phyloP scores from a whole-genome alignment of 1,140 invertebrate genomes.

The Drosophila busckii region DNA sequence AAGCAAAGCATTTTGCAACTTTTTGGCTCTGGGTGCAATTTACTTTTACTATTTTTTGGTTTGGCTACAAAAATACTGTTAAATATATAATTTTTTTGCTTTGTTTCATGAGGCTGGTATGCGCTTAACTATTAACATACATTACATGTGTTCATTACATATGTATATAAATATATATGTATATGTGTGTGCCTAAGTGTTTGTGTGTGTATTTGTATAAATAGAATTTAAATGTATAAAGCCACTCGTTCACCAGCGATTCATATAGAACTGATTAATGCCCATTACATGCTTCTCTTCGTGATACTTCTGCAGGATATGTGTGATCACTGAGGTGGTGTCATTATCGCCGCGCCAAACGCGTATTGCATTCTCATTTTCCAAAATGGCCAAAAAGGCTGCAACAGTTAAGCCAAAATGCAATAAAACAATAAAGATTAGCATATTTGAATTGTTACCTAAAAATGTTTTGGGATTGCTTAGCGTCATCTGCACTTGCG shows the following conservation, averaged over 20 bases:
- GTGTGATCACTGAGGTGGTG: slow-evolving; percentile 74
- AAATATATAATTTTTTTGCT: slow-evolving; percentile 15
- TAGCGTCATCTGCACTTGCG: slow-evolving; percentile 75
- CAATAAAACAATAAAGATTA: not conserved
- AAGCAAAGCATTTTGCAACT: slow-evolving; percentile 60
- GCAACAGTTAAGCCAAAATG: no score
- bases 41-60: slow-evolving; percentile 11
- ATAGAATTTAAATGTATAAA: slow-evolving; percentile 61
- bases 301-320: slow-evolving; percentile 78
- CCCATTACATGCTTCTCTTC: slow-evolving; percentile 78
- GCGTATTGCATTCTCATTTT: slow-evolving; percentile 76
- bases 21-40: slow-evolving; percentile 64
- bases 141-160: slow-evolving; percentile 2
- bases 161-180: slow-evolving; percentile 21
- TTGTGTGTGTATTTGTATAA: slow-evolving; percentile 37
- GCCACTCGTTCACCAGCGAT: slow-evolving; percentile 67
- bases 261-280: slow-evolving; percentile 77
- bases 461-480: slow-evolving; percentile 77
- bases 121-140: slow-evolving; percentile 24
- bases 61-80: slow-evolving; percentile 69
- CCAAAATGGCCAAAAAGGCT: slow-evolving; percentile 75
- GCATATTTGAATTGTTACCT: slow-evolving; percentile 31
- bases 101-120: slow-evolving; percentile 22
- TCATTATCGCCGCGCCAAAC: slow-evolving; percentile 78
- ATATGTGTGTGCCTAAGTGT: slow-evolving; percentile 16